Conservation (phyloP, 2,888 invertebrate species). For the Panorpa germanica region DNA sequence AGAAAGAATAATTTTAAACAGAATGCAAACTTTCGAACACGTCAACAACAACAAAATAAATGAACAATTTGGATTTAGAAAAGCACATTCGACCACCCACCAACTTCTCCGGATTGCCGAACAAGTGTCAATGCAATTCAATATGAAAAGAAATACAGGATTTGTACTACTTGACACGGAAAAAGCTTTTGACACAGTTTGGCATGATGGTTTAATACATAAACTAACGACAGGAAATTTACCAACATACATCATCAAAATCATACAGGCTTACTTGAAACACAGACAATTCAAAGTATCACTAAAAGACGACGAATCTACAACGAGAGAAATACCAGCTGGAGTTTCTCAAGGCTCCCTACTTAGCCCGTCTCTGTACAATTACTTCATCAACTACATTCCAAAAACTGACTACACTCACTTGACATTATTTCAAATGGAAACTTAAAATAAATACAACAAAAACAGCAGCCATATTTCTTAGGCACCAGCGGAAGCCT, state of each 20-base stretch:
- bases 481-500: too few species aligned
- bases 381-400: slow-evolving; percentile 4
- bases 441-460: too few species aligned
- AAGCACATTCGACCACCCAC: too few species aligned
- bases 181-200: neutral
- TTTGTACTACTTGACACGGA: too few species aligned
- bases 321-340: neutral
- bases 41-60: neutral
- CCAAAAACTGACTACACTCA: neutral
- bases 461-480: too few species aligned
- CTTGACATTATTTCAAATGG: neutral
- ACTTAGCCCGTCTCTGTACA: slow-evolving; percentile 4
- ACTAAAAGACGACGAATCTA: neutral
- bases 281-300: neutral
- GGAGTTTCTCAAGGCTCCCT: slow-evolving; percentile 7
- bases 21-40: neutral
- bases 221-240: too few species aligned
- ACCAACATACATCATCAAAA: neutral
- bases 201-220: neutral
- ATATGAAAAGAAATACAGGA: too few species aligned
- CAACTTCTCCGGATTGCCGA: too few species aligned
- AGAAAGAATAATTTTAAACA: neutral
- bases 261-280: neutral
- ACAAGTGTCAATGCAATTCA: too few species aligned
- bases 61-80: slow-evolving; percentile 1